Conservation (phyloP, 2,797 vertebrate genomes). For the Neoniphon sammara region DNA sequence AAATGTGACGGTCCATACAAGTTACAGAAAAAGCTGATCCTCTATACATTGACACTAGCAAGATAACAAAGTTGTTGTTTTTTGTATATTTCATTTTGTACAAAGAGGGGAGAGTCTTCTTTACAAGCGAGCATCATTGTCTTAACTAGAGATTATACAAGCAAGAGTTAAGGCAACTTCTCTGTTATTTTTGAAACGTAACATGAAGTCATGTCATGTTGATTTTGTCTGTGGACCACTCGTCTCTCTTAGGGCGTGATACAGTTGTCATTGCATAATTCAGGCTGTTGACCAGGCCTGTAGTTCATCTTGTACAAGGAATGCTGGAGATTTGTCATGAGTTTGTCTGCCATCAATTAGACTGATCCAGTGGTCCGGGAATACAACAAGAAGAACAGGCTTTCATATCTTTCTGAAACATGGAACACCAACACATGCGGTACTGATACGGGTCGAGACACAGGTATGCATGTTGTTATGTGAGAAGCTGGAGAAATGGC, state of each 20-base stretch:
- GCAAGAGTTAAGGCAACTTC: slow-evolving; percentile 88
- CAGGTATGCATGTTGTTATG: slow-evolving; percentile 21
- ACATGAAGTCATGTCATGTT: slow-evolving; percentile 73
- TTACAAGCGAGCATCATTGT: slow-evolving; percentile 80
- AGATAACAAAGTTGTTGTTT: slow-evolving; percentile 84
- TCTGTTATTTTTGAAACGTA: slow-evolving; percentile 80
- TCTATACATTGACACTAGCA: slow-evolving; percentile 87
- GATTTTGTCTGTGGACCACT: slow-evolving; percentile 59
- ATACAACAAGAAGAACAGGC: slow-evolving; percentile 34
- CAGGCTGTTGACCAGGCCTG: slow-evolving; percentile 73
- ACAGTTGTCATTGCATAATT: slow-evolving; percentile 83
- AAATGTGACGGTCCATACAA: slow-evolving; percentile 83
- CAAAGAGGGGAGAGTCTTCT: slow-evolving; percentile 79
- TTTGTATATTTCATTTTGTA: slow-evolving; percentile 81
- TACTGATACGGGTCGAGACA: slow-evolving; percentile 31
- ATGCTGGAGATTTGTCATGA: slow-evolving; percentile 70
- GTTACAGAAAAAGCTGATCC: slow-evolving; percentile 85
- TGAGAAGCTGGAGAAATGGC: slow-evolving; percentile 30
- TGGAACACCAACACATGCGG: slow-evolving; percentile 23
- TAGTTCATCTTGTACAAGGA: slow-evolving; percentile 68
- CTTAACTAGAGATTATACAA: slow-evolving; percentile 84
- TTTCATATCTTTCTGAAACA: slow-evolving; percentile 39
- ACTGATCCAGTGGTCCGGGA: slow-evolving; percentile 49
- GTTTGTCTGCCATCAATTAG: slow-evolving; percentile 58
- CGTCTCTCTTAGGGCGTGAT: slow-evolving; percentile 63